Evolutionary conservation across 2,888 invertebrate species (phyloP), one percentile per base, ranked within the genome.

Genomic region (Tyria jacobaeae): DNA sequence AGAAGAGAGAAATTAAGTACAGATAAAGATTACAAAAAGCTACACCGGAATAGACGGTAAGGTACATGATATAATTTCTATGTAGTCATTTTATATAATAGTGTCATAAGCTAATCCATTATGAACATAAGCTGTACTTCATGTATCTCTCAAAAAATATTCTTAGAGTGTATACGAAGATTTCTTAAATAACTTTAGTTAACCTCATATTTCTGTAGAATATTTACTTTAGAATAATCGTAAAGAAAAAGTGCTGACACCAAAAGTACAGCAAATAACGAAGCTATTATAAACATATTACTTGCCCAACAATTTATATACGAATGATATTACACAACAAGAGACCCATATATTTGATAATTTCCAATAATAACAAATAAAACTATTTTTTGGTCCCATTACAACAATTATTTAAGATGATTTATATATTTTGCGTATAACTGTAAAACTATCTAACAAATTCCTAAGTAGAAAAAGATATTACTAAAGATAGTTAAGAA

Each of bases 341-440:
- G 71, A 73, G 71, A 75, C 75, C 70, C 61, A 65, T 54, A 66
- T 55, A 62, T 64, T 70, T 60, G 57, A 59, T 15, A 55, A 27
- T 35, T 60, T 60, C 60, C 15, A 57, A 60, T 51, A 68, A 62
- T 50, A 67, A 65, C 52, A 79, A 78, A 76, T 62, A 71, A 79
- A 78, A 72, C 73, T 72, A 75, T 80, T 81, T 76, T 79, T 86
- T 87, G 87, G 87, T 86, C 87, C 87, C 87, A 85, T 84, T 76
- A 79, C 78, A 84, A 80, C 78, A 83, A 80, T 78, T 68, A 78
- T 82, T 78, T 50, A 67, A 62, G 60, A 57, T 62, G 48, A 60
- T 17, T 37, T 27, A 10, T 39, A 10, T 53, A 9, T 41, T 62
- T 17, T 49, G 34, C 31, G 34, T 34, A n/a, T n/a, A 17, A 21